Conservation (phyloP, 1,140 invertebrate species). For the Portunus trituberculatus region DNA sequence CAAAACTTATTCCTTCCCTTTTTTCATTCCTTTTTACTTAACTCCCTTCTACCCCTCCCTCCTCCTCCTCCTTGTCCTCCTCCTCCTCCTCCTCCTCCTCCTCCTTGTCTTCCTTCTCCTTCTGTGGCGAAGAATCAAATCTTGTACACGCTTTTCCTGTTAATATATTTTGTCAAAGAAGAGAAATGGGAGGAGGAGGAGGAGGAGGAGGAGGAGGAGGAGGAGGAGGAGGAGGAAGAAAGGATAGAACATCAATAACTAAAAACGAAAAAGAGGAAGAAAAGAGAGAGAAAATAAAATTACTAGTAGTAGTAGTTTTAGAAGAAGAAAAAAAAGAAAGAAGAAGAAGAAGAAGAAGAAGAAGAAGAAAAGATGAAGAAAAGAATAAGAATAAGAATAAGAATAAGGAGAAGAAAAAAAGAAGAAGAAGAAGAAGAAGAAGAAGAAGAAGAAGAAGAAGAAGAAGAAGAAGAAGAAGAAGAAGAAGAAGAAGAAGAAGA, state of each 20-base stretch:
- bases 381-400: neutral
- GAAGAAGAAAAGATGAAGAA: neutral
- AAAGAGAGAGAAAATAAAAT: neutral
- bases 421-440: constrained; percentile 26
- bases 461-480: neutral
- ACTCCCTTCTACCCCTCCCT: neutral
- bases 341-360: neutral
- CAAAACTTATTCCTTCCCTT: too few relatives aligned
- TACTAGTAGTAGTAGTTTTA: neutral
- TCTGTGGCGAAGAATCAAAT: too few relatives aligned
- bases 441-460: constrained; percentile 14
- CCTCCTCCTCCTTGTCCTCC: neutral
- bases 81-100: constrained; percentile 10
- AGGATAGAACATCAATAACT: neutral
- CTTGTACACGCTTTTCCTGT: too few relatives aligned
- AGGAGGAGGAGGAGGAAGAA: neutral
- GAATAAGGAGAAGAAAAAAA: neutral
- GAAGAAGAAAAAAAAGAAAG: neutral
- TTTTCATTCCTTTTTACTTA: neutral
- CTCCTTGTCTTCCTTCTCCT: neutral
- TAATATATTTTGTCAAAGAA: too few relatives aligned
- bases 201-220: constrained; percentile 6
- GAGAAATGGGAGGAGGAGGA: neutral
- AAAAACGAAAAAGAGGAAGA: neutral
- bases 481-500: constrained; percentile 36